Base-by-base conservation (phyloP, 1,140 invertebrate genomes). In the Heliconius congener region DNA sequence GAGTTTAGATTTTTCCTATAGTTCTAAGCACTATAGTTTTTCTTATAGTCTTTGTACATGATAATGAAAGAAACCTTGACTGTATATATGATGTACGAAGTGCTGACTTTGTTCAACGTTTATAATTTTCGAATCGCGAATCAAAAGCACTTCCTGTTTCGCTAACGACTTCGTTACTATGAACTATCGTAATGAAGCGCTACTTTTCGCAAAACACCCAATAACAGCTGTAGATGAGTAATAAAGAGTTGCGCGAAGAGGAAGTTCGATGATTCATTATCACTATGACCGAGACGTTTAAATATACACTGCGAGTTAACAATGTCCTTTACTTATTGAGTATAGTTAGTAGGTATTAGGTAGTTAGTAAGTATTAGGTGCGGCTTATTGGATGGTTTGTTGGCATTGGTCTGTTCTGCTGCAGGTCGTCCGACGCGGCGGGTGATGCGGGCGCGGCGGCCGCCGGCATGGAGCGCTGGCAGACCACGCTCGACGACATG, bases 381-480 rank as follows among this genome's bases (percentile, higher is more conserved):
- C 34, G 34, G 34, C 6, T 5, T 34, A 34, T 34, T 34, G 34
- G 34, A 3, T 34, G 34, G 34, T 34, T 34, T 34, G 34, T 34
- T 34, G 0, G 0, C 34, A 34, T 34, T 34, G 34, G 34, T 34
- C 34, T 46, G 42, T 13, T 46, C 42, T 46, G 50, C 16, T 19
- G 50, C 50, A 52, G 50, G 50, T 18, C 18, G 1, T 18, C 50
- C 55, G n/a, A 2, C n/a, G 55, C 73, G 37, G 76, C 42, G 80
- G 86, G 89, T 87, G 84, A 86, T 83, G 86, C 84, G 73, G 79
- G 82, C 42, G 37, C 71, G 34, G 73, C 79, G 39, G 55, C 23
- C 70, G 91, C 91, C 84, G 91, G 91, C 83, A 93, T 94, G 93
- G 93, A 94, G 86, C 91, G 93, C 82, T 94, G 93, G 93, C 93